These are phyloP conservation scores for Saccostrea glomerata DNA, from an alignment of 1,140 invertebrate species.

Conservation along the genomic window DNA sequence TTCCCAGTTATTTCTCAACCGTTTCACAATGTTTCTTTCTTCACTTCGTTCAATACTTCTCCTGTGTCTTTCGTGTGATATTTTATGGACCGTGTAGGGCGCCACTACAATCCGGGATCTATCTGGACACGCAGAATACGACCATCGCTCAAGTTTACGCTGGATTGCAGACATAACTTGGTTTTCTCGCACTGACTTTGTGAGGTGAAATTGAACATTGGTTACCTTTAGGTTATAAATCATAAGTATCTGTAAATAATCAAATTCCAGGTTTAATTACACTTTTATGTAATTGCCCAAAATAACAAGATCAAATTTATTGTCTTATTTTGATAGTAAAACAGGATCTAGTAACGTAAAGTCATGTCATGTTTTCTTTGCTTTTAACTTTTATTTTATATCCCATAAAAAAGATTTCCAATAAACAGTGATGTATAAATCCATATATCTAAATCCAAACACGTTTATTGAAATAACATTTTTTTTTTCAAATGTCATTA, in stretches of 20 bases:
- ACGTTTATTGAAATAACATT: too few species aligned
- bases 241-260: constrained; percentile 59
- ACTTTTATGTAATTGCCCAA: too few species aligned
- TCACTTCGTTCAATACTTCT: constrained; percentile 56
- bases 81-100: constrained; percentile 49
- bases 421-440: too few species aligned
- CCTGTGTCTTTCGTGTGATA: constrained; percentile 41
- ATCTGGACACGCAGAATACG: constrained; percentile 51
- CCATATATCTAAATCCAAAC: too few species aligned
- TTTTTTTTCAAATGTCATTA: too few species aligned
- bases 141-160: constrained; percentile 61
- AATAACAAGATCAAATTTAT: too few species aligned
- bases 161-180: constrained; percentile 50
- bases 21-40: constrained; percentile 53
- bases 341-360: too few species aligned
- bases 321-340: too few species aligned
- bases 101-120: constrained; percentile 57
- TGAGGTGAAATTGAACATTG: constrained; percentile 45
- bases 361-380: too few species aligned
- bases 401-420: too few species aligned
- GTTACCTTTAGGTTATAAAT: constrained; percentile 59
- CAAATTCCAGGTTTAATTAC: too few species aligned
- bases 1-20: constrained; percentile 59
- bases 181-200: constrained; percentile 45
- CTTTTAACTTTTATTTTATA: too few species aligned